Percentiles rank a stretch among this genome's conserved stretches.
Evolutionary conservation across 2,888 invertebrate species (phyloP).

Genomic region (Volucella inflata): DNA sequence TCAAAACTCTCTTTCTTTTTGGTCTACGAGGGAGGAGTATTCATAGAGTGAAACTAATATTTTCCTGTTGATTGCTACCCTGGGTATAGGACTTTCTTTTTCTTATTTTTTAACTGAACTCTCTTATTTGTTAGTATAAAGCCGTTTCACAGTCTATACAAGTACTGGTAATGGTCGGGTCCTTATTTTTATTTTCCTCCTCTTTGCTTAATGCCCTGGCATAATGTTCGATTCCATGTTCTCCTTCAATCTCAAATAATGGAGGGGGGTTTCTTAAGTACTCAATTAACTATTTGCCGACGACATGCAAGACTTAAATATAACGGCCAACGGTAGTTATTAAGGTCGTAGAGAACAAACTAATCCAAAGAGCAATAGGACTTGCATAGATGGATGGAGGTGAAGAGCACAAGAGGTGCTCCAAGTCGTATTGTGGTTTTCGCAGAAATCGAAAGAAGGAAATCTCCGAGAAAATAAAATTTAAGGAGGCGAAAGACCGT

Average conservation of each 20-base stretch:
- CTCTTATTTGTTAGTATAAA: no score
- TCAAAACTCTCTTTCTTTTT: constrained; percentile 35
- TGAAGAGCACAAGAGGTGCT: no score
- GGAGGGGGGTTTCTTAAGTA: constrained; percentile 60
- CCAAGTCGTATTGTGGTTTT: no score
- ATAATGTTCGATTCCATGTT: constrained; percentile 69
- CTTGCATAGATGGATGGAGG: no score
- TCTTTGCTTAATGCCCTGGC: constrained; percentile 56
- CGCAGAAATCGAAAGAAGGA: not conserved
- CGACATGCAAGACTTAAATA: constrained; percentile 70
- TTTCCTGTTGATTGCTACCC: constrained; percentile 57
- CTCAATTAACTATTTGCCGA: constrained; percentile 73
- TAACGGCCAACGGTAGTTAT: constrained; percentile 55
- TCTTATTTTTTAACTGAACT: not conserved
- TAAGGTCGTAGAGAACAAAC: constrained; percentile 43
- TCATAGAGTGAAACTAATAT: constrained; percentile 59
- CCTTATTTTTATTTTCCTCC: constrained; percentile 8
- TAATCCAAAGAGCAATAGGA: no score
- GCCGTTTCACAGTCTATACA: no score
- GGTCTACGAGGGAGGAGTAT: not conserved
- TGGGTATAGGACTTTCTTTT: constrained; percentile 24
- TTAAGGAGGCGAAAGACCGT: no score
- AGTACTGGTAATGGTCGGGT: not conserved
- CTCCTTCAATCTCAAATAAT: constrained; percentile 64
- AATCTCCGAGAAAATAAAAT: not conserved